Conservation (phyloP, 2,113 vertebrate species). For the Lagopus muta region DNA sequence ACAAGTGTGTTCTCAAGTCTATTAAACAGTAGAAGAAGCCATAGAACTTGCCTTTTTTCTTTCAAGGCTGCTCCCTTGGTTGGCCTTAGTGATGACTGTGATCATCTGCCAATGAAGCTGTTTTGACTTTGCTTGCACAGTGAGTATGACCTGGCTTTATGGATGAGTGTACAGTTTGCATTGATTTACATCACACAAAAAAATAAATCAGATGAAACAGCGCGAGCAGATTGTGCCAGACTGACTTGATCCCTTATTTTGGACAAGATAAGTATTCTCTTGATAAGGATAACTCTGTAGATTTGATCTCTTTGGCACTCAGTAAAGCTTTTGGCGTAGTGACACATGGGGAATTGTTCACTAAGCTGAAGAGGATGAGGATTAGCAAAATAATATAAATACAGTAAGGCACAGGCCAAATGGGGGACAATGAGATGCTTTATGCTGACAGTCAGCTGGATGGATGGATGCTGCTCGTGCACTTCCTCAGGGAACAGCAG, state of each 20-base stretch:
- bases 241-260: neutral
- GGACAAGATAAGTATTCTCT: neutral
- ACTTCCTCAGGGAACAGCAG: neutral
- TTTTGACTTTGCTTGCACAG: neutral
- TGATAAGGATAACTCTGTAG: neutral
- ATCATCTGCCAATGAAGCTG: neutral
- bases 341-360: neutral
- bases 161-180: neutral
- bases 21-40: neutral
- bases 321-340: slow-evolving; percentile 11
- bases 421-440: neutral
- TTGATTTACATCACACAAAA: neutral
- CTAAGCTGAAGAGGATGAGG: slow-evolving; percentile 22
- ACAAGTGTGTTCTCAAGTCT: neutral
- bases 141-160: neutral
- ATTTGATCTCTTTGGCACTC: neutral
- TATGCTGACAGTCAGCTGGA: neutral
- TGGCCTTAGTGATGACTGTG: neutral
- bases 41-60: neutral
- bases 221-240: neutral
- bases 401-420: neutral
- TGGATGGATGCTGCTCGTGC: neutral
- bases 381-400: slow-evolving; percentile 41
- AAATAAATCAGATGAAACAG: neutral
- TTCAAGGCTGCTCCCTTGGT: neutral